Conservation (phyloP, 2,888 invertebrate genomes). For the Ptilodon capucinus region DNA sequence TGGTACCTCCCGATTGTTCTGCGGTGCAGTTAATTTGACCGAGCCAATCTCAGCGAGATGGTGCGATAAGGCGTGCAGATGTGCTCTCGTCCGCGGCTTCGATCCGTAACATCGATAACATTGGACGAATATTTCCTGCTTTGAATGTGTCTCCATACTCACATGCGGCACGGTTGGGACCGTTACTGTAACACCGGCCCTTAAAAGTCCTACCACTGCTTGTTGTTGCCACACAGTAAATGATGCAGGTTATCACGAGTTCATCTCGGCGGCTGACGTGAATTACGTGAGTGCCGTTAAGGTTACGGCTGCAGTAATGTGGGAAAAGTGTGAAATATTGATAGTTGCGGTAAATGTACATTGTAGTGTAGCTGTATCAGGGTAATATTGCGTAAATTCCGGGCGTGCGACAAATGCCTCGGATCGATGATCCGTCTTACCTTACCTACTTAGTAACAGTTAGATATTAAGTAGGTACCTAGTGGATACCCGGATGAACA, state of each 20-base stretch:
- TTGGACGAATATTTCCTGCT: slow-evolving; percentile 55
- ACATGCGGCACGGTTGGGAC: slow-evolving; percentile 18
- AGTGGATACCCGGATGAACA: not conserved
- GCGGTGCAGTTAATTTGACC: slow-evolving; percentile 56
- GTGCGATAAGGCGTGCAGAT: slow-evolving; percentile 54
- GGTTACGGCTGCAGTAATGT: slow-evolving; percentile 53
- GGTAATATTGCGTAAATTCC: slow-evolving; percentile 35
- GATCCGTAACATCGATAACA: slow-evolving; percentile 68
- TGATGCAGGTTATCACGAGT: slow-evolving; percentile 30
- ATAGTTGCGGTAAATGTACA: slow-evolving; percentile 56
- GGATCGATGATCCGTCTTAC: slow-evolving; percentile 5
- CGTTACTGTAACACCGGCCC: slow-evolving; percentile 15
- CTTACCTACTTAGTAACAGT: not conserved
- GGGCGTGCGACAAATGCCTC: slow-evolving; percentile 39
- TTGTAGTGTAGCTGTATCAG: slow-evolving; percentile 31
- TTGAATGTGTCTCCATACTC: slow-evolving; percentile 41
- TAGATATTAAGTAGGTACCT: no score
- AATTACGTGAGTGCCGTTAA: slow-evolving; percentile 56
- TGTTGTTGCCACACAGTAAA: slow-evolving; percentile 1
- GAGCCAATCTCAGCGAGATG: slow-evolving; percentile 44
- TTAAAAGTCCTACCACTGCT: not conserved
- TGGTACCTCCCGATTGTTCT: slow-evolving; percentile 46
- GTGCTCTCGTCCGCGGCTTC: slow-evolving; percentile 45
- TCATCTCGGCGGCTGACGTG: slow-evolving; percentile 31
- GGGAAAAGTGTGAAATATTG: slow-evolving; percentile 69